These are phyloP conservation scores for Xyrichtys novacula DNA, from an alignment of 2,797 vertebrate genomes.

Conservation along the genomic window DNA sequence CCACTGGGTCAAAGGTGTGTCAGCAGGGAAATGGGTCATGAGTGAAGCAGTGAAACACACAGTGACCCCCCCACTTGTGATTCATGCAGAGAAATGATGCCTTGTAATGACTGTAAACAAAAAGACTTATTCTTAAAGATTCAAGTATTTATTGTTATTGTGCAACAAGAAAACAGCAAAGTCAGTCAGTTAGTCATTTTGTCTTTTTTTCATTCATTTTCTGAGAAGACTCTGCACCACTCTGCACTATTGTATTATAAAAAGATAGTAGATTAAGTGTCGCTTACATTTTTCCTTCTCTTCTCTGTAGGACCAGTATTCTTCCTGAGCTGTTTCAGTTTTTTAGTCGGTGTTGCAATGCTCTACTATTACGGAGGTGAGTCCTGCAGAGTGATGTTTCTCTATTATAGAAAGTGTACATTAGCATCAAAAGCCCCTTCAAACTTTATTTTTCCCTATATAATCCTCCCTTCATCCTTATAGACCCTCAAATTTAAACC, in stretches of 20 bases:
- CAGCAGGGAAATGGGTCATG: constrained; percentile 60
- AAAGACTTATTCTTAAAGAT: too few species aligned
- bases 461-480: neutral
- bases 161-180: too few species aligned
- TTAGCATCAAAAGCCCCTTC: neutral
- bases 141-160: too few species aligned
- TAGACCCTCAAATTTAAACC: neutral
- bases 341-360: constrained; percentile 67
- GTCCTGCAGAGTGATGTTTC: constrained; percentile 20
- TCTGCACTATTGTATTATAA: neutral
- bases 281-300: neutral
- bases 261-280: too few species aligned
- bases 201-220: neutral
- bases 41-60: constrained; percentile 25
- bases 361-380: constrained; percentile 79
- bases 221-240: neutral
- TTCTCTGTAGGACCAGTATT: constrained; percentile 70
- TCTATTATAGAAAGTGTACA: neutral
- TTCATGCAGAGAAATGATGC: neutral
- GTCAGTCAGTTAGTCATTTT: neutral
- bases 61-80: constrained; percentile 15
- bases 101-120: constrained; percentile 16
- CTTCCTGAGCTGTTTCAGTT: constrained; percentile 77
- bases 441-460: neutral
- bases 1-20: constrained; percentile 63